Conservation (phyloP, 2,797 vertebrate genomes). For the Lithobates pipiens region DNA sequence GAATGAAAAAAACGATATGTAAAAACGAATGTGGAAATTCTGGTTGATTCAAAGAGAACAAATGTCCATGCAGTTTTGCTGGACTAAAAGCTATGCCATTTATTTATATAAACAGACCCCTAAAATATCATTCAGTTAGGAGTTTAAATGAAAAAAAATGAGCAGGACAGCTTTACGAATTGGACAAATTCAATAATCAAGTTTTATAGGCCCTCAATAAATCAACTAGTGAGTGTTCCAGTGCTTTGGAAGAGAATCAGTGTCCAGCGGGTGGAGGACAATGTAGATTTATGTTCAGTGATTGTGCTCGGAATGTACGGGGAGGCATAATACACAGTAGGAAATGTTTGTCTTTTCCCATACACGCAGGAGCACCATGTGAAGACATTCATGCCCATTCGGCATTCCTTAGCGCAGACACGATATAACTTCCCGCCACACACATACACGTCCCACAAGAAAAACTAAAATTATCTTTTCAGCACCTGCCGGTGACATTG, state of each 20-base stretch:
- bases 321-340: background rate
- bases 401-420: conserved; percentile 2
- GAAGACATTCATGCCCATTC: background rate
- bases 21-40: too few species aligned
- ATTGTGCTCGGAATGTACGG: background rate
- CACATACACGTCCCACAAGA: background rate
- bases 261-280: background rate
- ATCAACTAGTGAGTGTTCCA: background rate
- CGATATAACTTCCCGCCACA: background rate
- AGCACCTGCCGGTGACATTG: conserved; percentile 30
- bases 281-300: background rate
- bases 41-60: too few species aligned
- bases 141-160: background rate
- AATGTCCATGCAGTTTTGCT: too few species aligned
- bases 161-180: background rate
- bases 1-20: too few species aligned
- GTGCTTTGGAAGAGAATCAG: background rate
- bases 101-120: too few species aligned
- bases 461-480: background rate
- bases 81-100: too few species aligned
- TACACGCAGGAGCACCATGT: background rate
- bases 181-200: background rate
- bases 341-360: conserved; percentile 15
- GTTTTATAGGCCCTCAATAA: background rate
- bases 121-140: too few species aligned